Evolutionary conservation across 2,113 vertebrate genomes (phyloP).

Genomic region (Baryphthengus martii): DNA sequence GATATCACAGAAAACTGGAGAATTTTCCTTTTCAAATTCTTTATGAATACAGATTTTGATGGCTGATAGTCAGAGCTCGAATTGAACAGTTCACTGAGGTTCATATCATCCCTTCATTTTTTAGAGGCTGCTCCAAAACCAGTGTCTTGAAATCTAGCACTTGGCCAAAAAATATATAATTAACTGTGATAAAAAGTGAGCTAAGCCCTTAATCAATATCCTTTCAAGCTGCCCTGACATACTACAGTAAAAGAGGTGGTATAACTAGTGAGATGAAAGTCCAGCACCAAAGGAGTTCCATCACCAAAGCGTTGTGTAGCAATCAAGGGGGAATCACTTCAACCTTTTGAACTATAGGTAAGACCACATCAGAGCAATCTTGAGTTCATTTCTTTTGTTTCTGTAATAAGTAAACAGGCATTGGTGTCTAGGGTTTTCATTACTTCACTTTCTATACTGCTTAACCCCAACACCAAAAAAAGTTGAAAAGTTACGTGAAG

Average conservation of each 20-base stretch:
- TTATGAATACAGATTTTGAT: not conserved
- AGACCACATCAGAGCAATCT: not conserved
- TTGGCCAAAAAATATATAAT: conserved; percentile 41
- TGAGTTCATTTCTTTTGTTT: not conserved
- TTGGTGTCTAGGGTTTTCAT: not conserved
- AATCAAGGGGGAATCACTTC: not conserved
- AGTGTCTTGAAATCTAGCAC: not conserved
- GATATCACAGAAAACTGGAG: not conserved
- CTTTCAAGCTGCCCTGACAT: conserved; percentile 32
- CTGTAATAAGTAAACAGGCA: not conserved
- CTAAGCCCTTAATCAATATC: conserved; percentile 55
- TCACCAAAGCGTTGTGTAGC: not conserved
- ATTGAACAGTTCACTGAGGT: not conserved
- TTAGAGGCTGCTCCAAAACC: conserved; percentile 7
- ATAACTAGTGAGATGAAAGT: conserved; percentile 28
- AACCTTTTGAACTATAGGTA: not conserved
- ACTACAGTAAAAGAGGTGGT: not conserved
- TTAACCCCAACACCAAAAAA: not conserved
- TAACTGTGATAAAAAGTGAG: conserved; percentile 35
- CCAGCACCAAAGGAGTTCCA: not conserved
- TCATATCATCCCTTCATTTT: not conserved
- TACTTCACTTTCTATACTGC: not conserved
- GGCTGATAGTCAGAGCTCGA: not conserved
- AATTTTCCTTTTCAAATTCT: not conserved
- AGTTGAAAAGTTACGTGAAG: not conserved